These are phyloP conservation scores for Calcarius lapponicus DNA, from an alignment of 2,797 vertebrate species.

Conservation along the genomic window DNA sequence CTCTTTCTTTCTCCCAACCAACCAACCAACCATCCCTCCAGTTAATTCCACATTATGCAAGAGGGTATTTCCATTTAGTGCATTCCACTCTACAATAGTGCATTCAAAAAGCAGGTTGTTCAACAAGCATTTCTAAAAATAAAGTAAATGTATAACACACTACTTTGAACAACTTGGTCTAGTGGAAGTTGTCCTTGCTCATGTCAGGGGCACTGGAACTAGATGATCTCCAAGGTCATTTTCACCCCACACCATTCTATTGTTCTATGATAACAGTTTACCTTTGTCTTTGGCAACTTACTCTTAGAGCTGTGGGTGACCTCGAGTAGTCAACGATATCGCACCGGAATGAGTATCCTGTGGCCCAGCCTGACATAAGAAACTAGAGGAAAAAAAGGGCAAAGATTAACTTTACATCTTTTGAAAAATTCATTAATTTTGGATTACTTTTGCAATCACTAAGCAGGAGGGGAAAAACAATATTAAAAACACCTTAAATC, in stretches of 20 bases:
- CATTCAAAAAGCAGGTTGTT: not conserved
- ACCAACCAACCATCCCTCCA: not conserved
- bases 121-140: not conserved
- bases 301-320: conserved; percentile 88
- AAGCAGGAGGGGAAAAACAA: not conserved
- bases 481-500: not conserved
- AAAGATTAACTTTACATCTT: not conserved
- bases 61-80: not conserved
- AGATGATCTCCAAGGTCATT: not conserved
- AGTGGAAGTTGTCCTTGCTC: not conserved
- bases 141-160: not conserved
- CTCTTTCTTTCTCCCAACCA: not conserved
- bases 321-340: conserved; percentile 91
- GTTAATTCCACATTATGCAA: not conserved
- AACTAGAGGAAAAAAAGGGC: conserved; percentile 78
- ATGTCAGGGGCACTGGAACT: not conserved
- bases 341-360: conserved; percentile 90
- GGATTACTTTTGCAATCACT: not conserved
- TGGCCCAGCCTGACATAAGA: conserved; percentile 98
- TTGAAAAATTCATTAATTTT: conserved; percentile 11
- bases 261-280: not conserved
- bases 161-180: not conserved
- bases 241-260: not conserved
- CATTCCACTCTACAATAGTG: not conserved
- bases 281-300: conserved; percentile 74